These are phyloP conservation scores for Folsomia manolachei DNA, from an alignment of 2,888 invertebrate species.

Conservation along the genomic window DNA sequence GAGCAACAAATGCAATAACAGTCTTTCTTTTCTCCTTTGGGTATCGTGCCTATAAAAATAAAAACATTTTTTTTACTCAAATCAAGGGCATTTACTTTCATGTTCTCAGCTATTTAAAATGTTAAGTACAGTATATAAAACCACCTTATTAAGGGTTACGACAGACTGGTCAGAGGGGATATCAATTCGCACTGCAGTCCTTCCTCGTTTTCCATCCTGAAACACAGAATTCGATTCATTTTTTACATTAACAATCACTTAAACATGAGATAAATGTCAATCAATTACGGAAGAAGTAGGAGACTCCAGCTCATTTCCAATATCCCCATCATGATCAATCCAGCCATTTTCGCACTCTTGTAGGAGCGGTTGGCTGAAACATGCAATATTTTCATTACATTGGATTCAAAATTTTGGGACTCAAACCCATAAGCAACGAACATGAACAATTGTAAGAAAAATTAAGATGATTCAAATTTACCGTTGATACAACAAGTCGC, in stretches of 20 bases:
- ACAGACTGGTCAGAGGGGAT: conserved; percentile 17
- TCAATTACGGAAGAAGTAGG: conserved; percentile 30
- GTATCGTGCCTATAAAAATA: too few relatives aligned
- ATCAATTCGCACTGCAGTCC: conserved; percentile 16
- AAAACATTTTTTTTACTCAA: too few relatives aligned
- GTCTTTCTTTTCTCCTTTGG: conserved; percentile 85
- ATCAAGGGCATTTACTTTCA: too few relatives aligned
- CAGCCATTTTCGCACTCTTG: conserved; percentile 48
- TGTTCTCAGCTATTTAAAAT: too few relatives aligned
- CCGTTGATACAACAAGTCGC: conserved; percentile 48
- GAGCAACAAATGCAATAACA: conserved; percentile 61
- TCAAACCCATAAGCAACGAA: too few relatives aligned
- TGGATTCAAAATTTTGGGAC: too few relatives aligned
- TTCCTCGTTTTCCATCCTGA: conserved; percentile 37
- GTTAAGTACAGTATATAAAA: too few relatives aligned
- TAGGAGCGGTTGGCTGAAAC: conserved; percentile 39
- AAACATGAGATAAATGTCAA: too few relatives aligned
- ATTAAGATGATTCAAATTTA: too few relatives aligned
- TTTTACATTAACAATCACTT: too few relatives aligned
- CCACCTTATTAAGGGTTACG: conserved; percentile 7
- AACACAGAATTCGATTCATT: too few relatives aligned
- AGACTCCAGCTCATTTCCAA: conserved; percentile 25
- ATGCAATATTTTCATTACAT: too few relatives aligned
- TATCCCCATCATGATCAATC: conserved; percentile 38
- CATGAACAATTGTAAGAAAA: not conserved